Percentiles rank a stretch among this genome's conserved stretches.
Evolutionary conservation across 2,113 vertebrate species (phyloP).

Genomic region (Origma solitaria): DNA sequence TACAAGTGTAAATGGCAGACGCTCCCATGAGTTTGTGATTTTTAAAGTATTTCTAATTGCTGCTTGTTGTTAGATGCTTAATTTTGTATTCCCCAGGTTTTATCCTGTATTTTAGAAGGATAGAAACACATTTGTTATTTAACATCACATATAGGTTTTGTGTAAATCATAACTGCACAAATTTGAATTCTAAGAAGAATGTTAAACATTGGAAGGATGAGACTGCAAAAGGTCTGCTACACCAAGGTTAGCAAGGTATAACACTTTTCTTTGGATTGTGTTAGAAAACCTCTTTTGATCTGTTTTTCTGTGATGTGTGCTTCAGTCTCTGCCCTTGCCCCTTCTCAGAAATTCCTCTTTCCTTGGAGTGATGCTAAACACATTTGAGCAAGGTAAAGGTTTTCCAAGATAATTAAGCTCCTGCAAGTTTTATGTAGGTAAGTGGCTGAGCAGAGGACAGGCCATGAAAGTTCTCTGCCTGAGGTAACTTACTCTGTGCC

Average conservation of each 20-base stretch:
- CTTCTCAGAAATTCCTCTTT: neutral
- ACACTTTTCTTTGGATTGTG: neutral
- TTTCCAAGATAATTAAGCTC: neutral
- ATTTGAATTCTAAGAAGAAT: neutral
- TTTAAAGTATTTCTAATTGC: neutral
- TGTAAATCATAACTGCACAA: neutral
- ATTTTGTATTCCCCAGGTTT: neutral
- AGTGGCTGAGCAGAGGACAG: neutral
- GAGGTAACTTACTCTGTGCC: neutral
- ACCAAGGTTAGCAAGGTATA: neutral
- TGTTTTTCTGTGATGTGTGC: neutral
- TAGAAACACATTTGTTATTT: neutral
- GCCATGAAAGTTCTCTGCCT: neutral
- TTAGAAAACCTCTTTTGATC: neutral
- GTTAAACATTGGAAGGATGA: neutral
- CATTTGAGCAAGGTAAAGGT: neutral
- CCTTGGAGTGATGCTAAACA: neutral
- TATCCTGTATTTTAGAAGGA: neutral
- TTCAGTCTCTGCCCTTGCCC: neutral
- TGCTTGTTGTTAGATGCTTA: neutral
- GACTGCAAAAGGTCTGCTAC: neutral
- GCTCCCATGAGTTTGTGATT: neutral
- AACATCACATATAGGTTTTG: neutral
- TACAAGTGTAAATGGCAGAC: neutral
- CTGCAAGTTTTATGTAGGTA: neutral